Base-by-base conservation (phyloP, 2,888 invertebrate genomes). In the Diaprepes abbreviatus region DNA sequence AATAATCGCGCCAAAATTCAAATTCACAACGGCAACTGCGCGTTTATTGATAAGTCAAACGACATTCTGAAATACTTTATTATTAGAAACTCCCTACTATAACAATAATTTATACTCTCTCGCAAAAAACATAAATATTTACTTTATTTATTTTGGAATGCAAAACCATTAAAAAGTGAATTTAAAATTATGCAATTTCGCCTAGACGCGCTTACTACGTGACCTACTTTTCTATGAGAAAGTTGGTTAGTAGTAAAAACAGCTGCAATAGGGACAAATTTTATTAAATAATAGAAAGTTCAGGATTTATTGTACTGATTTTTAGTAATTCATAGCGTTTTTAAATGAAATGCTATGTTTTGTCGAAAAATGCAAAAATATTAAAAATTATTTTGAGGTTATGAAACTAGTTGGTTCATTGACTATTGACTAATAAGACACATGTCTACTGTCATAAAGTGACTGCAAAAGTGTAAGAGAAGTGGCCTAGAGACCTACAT, bases 401-500 rank as follows among this genome's bases (percentile, higher is more conserved):
- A 88, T 88, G 88, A 88, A 86, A 85, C 86, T 85, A 86, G 90
- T 87, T 86, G 87, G 86, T 89, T 85, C 85, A 87, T 89, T 90
- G 91, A 90, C 86, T 88, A 86, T 89, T 90, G 91, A 90, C 86
- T 88, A 86, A 85, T 68, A 86, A 84, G 89, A 90, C 90, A 66
- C 86, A 88, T 88, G 89, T 89, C 89, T 89, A 89, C 89, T 89
- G 89, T 89, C 89, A 88, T 88, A 89, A 50, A 89, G 88, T 88
- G 88, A 89, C 89, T 90, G 90, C 89, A 90, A 89, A 43, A 90
- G 91, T 91, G 90, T 91, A 91, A 91, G 91, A 90, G 90, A 90
- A 91, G 91, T 92, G 92, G 91, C 92, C 92, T 91, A 92, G 89
- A 92, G 92, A 92, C 92, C 92, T 92, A 92, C 91, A 92, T 92